phyloP scores from a whole-genome alignment of 2,797 vertebrate species.

The Anomalospiza imberbis region DNA sequence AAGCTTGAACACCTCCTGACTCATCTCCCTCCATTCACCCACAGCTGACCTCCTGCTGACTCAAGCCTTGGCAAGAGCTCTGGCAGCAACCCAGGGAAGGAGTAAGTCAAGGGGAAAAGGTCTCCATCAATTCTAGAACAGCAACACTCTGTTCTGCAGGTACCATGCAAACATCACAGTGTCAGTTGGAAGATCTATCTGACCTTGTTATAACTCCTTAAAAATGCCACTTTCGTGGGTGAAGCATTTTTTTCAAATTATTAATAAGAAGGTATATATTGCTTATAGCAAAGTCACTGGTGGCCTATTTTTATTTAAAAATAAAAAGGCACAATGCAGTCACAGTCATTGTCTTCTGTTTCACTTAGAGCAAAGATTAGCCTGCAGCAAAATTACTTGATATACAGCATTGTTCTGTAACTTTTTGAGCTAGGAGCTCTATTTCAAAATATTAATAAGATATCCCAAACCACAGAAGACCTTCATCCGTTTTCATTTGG shows the following conservation, averaged over 20 bases:
- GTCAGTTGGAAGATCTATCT: neutral
- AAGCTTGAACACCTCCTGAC: neutral
- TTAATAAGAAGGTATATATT: neutral
- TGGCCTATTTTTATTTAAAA: neutral
- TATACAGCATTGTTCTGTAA: neutral
- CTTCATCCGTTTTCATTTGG: neutral
- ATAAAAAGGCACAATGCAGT: neutral
- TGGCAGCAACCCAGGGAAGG: neutral
- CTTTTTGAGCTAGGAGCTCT: neutral
- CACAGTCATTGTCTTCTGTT: neutral
- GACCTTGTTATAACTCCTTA: neutral
- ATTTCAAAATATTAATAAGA: neutral
- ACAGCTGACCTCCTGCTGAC: neutral
- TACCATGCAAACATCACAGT: neutral
- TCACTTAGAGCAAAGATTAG: neutral
- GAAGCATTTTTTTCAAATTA: neutral
- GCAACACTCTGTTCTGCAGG: neutral
- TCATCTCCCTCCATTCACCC: neutral
- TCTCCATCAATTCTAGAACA: neutral
- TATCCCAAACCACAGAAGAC: neutral
- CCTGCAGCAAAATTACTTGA: neutral
- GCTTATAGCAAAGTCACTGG: neutral
- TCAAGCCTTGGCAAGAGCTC: neutral
- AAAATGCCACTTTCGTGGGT: neutral
- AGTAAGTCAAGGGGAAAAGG: fast-evolving